Evolutionary conservation across 2,888 invertebrate genomes (phyloP).

Genomic region (Pseudoips prasinana): DNA sequence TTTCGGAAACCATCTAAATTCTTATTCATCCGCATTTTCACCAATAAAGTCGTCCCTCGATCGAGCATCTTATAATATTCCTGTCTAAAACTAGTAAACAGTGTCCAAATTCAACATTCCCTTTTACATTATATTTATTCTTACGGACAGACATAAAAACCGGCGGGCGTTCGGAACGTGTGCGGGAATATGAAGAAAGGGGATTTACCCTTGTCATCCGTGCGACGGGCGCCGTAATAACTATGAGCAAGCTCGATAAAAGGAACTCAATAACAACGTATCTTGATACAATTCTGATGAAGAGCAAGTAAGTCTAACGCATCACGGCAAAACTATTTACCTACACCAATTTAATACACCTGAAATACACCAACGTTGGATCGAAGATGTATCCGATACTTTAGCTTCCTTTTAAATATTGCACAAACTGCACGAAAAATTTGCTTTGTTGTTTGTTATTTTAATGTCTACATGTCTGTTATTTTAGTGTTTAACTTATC

Average conservation of each 20-base stretch:
- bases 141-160: constrained; percentile 35
- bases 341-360: too few species aligned
- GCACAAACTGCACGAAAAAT: too few species aligned
- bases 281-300: constrained; percentile 37
- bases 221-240: constrained; percentile 64
- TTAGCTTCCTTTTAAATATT: too few species aligned
- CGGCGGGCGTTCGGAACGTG: constrained; percentile 35
- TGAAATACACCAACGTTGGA: too few species aligned
- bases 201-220: constrained; percentile 76
- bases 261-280: constrained; percentile 48
- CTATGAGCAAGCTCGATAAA: constrained; percentile 59
- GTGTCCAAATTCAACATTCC: constrained; percentile 21
- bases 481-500: too few species aligned
- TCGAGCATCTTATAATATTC: too few species aligned
- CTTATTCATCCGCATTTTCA: too few species aligned
- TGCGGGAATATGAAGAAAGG: constrained; percentile 67
- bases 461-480: too few species aligned
- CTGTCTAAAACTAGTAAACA: constrained; percentile 21
- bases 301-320: constrained; percentile 6
- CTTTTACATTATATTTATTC: constrained; percentile 32
- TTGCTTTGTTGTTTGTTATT: too few species aligned
- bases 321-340: neutral
- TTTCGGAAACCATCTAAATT: too few species aligned
- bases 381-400: too few species aligned
- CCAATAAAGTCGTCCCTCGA: too few species aligned